A percentile compares a stretch with the other conserved stretches of the same genome.
These are phyloP conservation scores for Dorcus hopei DNA, from an alignment of 2,888 invertebrate genomes.

Conservation along the genomic window DNA sequence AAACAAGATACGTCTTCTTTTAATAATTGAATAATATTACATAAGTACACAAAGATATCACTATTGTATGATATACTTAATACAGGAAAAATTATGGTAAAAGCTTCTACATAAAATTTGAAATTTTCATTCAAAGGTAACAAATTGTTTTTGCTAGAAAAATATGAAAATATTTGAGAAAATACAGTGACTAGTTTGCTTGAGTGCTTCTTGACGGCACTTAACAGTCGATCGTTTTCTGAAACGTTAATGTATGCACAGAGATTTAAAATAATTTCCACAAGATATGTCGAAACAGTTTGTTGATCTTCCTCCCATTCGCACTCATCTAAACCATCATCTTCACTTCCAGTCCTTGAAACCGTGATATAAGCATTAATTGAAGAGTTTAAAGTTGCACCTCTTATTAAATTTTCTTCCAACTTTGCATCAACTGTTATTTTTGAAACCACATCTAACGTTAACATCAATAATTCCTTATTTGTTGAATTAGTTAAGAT, in stretches of 20 bases:
- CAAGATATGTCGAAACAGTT: conserved; percentile 28
- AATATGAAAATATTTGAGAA: conserved; percentile 30
- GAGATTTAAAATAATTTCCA: conserved; percentile 36
- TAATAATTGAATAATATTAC: conserved; percentile 29
- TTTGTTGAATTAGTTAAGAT: conserved; percentile 74
- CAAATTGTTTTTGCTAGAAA: conserved; percentile 31
- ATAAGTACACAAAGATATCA: conserved; percentile 28
- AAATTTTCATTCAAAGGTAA: conserved; percentile 34
- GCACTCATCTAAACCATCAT: conserved; percentile 22
- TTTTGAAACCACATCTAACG: conserved; percentile 55
- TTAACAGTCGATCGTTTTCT: conserved; percentile 6
- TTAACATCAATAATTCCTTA: conserved; percentile 55
- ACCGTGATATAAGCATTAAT: conserved; percentile 30
- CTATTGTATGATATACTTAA: conserved; percentile 28
- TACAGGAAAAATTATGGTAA: conserved; percentile 32
- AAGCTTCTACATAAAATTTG: conserved; percentile 33
- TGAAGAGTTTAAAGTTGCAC: conserved; percentile 25
- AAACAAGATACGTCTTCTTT: conserved; percentile 24
- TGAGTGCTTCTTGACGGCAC: conserved; percentile 17
- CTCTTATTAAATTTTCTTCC: conserved; percentile 23
- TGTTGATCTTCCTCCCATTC: conserved; percentile 31
- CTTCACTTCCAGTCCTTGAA: conserved; percentile 22
- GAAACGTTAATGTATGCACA: conserved; percentile 23
- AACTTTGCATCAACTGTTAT: conserved; percentile 33
- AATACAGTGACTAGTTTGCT: conserved; percentile 26